Evolutionary conservation across 2,888 invertebrate genomes (phyloP), one percentile per base, ranked within the genome.

Genomic region (Drosophila anomelani): DNA sequence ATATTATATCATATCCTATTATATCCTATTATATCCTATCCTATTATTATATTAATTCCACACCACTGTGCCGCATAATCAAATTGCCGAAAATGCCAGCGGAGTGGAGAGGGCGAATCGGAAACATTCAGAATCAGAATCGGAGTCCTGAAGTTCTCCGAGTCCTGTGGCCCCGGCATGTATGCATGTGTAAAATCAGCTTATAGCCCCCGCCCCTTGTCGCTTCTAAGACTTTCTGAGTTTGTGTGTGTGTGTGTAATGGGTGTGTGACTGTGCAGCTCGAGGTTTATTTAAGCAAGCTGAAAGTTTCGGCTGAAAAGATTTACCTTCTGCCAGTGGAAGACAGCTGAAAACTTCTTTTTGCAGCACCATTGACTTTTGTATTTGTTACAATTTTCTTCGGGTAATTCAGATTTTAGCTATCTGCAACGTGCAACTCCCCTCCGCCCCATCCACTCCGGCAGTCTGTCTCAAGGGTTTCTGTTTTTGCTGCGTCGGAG

Each of bases 331-430:
- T 79, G 76, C 85, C 75, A 78, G 63, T 70, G 60, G 69, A 80
- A 85, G 85, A 80, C 80, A 83, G 85, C 76, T 81, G 78, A 84
- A 88, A 88, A 89, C 79, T 89, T 87, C 80, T 85, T 88, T 68
- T 85, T 84, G 87, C 85, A 85, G 81, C 85, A 82, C 88, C 84
- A 85, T 88, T 89, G 86, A 84, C 81, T 88, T 83, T 89, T 82
- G 80, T 83, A 83, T 88, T 83, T 81, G 88, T 85, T 85, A 80
- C 81, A 81, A 78, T 74, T 85, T 72, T 73, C 72, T 71, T 62
- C 57, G 57, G 73, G 73, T 73, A 74, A 64, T 73, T 73, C 73
- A 73, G 73, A 73, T 73, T 64, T 73, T 56, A 68, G 66, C 66
- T 66, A 41, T 66, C 68, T 68, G 68, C 68, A 68, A 56, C 72